A percentile compares a stretch with the other conserved stretches of the same genome.
Evolutionary conservation across 1,140 invertebrate genomes (phyloP).

Genomic region (Drosophila melanogaster): Release_6_plus_ISO1_MT NT_033779.5:17192501-17193000

Average conservation of each 20-base stretch:
- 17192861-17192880: slow-evolving; percentile 3
- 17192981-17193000: background rate
- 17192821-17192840: slow-evolving; percentile 43
- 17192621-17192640: slow-evolving; percentile 20
- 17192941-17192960: slow-evolving; percentile 22
- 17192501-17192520: slow-evolving; percentile 9
- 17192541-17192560: slow-evolving; percentile 55
- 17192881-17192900: slow-evolving; percentile 23
- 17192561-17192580: slow-evolving; percentile 51
- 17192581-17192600: slow-evolving; percentile 41
- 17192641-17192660: slow-evolving; percentile 58
- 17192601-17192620: slow-evolving; percentile 50
- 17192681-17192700: slow-evolving; percentile 46
- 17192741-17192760: slow-evolving; percentile 75
- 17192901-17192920: slow-evolving; percentile 7
- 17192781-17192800: slow-evolving; percentile 64
- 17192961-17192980: background rate
- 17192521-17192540: slow-evolving; percentile 36
- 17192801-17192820: slow-evolving; percentile 64
- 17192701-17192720: slow-evolving; percentile 14
- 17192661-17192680: slow-evolving; percentile 72
- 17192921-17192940: slow-evolving; percentile 18
- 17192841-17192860: slow-evolving; percentile 21
- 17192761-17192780: slow-evolving; percentile 79
- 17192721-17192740: slow-evolving; percentile 67